A percentile compares a stretch with the other conserved stretches of the same genome.
Conservation (phyloP, 2,113 vertebrate species). For the Gnathonemus longibarbis region DNA sequence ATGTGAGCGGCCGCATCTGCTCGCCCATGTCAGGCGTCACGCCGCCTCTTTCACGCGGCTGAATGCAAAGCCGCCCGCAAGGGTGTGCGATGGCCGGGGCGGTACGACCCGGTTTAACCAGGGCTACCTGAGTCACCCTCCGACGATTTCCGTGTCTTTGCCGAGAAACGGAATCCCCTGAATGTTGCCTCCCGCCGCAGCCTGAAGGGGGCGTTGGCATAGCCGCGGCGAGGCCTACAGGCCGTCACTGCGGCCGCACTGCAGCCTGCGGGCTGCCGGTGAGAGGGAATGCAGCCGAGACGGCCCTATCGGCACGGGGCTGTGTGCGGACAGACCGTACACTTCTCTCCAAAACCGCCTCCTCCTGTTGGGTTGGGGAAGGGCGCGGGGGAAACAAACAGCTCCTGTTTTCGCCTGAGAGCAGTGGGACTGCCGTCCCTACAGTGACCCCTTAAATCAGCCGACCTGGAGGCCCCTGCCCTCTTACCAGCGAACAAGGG, state of each 20-base stretch:
- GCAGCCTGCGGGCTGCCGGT: not conserved
- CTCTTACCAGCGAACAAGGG: not conserved
- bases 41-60: not conserved
- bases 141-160: not conserved
- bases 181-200: not conserved
- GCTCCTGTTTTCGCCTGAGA: constrained; percentile 2
- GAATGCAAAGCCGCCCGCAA: too few relatives aligned
- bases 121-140: too few relatives aligned
- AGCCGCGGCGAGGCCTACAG: not conserved
- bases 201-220: not conserved
- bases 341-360: not conserved
- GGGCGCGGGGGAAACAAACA: not conserved
- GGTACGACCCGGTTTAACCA: too few relatives aligned
- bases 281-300: not conserved
- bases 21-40: not conserved
- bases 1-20: not conserved
- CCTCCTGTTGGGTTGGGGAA: not conserved
- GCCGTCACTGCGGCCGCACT: not conserved
- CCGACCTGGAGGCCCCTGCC: not conserved
- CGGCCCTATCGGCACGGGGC: not conserved
- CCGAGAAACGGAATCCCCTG: not conserved
- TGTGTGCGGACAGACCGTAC: not conserved
- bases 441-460: constrained; percentile 14
- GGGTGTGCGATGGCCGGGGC: too few relatives aligned
- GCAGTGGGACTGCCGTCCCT: not conserved